Evolutionary conservation across 2,888 invertebrate species (phyloP).

Genomic region (Nemoura dubitans): DNA sequence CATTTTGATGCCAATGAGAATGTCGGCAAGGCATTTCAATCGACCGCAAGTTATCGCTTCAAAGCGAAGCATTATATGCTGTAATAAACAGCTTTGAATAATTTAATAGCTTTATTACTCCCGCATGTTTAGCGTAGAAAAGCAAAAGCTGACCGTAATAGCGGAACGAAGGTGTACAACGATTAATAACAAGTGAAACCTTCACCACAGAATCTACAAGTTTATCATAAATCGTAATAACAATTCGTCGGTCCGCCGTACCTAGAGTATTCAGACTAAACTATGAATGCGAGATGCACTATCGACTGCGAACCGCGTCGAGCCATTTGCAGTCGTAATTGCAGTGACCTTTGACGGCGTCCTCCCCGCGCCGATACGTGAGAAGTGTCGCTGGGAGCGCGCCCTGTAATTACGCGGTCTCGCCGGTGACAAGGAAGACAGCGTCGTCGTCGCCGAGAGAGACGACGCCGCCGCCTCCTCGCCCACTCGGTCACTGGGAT

Average conservation of each 20-base stretch:
- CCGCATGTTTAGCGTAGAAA: background rate
- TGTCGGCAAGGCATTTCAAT: background rate
- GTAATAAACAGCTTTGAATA: constrained; percentile 23
- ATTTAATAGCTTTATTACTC: constrained; percentile 25
- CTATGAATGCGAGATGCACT: too few relatives aligned
- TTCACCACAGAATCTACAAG: background rate
- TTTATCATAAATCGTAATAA: background rate
- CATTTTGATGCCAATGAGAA: background rate
- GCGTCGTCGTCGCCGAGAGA: too few relatives aligned
- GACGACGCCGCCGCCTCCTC: background rate
- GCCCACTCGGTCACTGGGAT: background rate
- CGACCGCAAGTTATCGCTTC: background rate
- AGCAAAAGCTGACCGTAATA: background rate
- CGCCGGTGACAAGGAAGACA: too few relatives aligned
- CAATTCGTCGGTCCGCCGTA: too few relatives aligned
- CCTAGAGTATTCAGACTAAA: too few relatives aligned
- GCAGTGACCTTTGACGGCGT: background rate
- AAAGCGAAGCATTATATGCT: background rate
- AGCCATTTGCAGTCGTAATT: background rate
- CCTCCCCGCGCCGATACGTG: background rate
- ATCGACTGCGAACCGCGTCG: background rate
- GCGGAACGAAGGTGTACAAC: background rate
- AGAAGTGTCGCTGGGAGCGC: background rate
- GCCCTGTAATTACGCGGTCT: background rate
- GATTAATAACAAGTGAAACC: background rate